These are phyloP conservation scores for Melanotaenia boesemani DNA, from an alignment of 2,797 vertebrate genomes.

Conservation along the genomic window DNA sequence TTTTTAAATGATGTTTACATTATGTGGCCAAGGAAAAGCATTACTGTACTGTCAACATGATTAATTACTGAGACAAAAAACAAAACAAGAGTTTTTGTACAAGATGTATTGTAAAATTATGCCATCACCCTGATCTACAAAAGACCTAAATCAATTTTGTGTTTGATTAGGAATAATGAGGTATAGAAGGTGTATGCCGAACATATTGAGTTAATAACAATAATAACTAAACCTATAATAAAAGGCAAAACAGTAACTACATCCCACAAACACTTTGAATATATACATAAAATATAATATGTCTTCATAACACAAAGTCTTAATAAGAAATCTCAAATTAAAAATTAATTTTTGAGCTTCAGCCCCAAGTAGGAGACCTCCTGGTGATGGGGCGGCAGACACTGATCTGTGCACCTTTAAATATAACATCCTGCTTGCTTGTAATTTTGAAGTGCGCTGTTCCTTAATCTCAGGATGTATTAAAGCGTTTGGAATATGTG, in stretches of 20 bases:
- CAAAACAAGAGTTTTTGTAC: too few species aligned
- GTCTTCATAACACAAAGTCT: too few species aligned
- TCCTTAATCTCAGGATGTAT: conserved; percentile 53
- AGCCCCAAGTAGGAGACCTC: conserved; percentile 61
- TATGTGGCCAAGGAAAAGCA: not conserved
- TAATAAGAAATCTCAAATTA: too few species aligned
- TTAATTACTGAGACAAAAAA: too few species aligned
- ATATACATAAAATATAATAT: not conserved
- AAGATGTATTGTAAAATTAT: not conserved
- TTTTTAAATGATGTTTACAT: not conserved
- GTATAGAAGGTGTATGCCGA: not conserved
- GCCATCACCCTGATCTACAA: not conserved
- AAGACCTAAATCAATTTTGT: not conserved
- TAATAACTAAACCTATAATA: not conserved
- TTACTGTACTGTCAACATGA: too few species aligned
- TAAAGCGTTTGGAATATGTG: conserved; percentile 33
- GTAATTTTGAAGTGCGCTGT: conserved; percentile 1
- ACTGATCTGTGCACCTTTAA: conserved; percentile 4
- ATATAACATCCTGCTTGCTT: not conserved
- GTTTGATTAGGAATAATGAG: not conserved
- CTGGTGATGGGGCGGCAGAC: conserved; percentile 27
- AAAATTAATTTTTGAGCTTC: not conserved
- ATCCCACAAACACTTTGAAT: not conserved
- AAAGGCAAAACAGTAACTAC: not conserved
- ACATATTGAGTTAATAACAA: not conserved